Evolutionary conservation across 2,113 vertebrate species (phyloP).

Genomic region (Lamprologus callipterus): DNA sequence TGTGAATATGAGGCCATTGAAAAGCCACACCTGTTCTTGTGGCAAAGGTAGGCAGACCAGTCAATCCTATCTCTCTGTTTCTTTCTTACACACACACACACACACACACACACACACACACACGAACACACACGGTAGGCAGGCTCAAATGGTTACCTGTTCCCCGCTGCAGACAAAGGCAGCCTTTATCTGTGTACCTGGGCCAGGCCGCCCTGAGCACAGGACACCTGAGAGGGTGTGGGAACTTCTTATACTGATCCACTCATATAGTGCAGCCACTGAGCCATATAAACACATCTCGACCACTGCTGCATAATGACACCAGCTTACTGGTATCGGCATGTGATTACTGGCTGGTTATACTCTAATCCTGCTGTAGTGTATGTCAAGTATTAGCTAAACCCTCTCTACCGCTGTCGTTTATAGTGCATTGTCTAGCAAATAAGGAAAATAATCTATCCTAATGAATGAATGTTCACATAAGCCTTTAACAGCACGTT

Average conservation of each 20-base stretch:
- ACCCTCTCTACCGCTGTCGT: not conserved
- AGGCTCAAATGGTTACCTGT: constrained; percentile 70
- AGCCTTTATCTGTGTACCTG: constrained; percentile 58
- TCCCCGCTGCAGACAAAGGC: constrained; percentile 64
- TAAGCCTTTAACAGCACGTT: constrained; percentile 1
- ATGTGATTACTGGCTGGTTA: constrained; percentile 24
- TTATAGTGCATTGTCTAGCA: not conserved
- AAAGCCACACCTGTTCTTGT: constrained; percentile 40
- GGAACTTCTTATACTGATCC: constrained; percentile 59
- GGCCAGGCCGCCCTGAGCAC: constrained; percentile 49
- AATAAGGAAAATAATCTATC: not conserved
- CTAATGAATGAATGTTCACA: not conserved
- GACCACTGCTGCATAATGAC: constrained; percentile 24
- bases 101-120: not conserved
- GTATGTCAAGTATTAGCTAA: not conserved
- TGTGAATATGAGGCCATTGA: constrained; percentile 12
- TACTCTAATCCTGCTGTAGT: constrained; percentile 8
- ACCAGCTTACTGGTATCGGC: constrained; percentile 22
- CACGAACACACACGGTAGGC: not conserved
- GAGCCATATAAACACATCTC: constrained; percentile 38
- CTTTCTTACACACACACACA: not conserved
- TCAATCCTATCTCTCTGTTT: constrained; percentile 2
- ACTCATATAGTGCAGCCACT: constrained; percentile 47
- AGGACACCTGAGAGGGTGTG: constrained; percentile 69
- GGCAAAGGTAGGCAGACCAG: not conserved